Percentiles rank a stretch among this genome's conserved stretches.
phyloP scores from a whole-genome alignment of 2,888 invertebrate species.

The Ichneumon xanthorius region DNA sequence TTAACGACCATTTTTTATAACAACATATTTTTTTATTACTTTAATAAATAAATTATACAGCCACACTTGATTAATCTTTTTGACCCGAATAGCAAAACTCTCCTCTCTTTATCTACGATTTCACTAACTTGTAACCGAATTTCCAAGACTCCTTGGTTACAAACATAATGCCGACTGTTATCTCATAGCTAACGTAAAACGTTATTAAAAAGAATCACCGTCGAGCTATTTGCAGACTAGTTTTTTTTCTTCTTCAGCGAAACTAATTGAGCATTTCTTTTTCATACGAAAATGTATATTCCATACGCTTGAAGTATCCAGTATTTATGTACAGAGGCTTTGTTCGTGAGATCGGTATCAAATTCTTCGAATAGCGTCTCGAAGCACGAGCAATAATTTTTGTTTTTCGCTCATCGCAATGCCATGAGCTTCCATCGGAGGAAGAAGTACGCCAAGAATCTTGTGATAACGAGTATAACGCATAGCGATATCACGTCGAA shows the following conservation, averaged over 20 bases:
- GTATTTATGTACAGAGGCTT: slow-evolving; percentile 19
- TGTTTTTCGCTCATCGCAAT: slow-evolving; percentile 86
- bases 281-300: background rate
- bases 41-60: slow-evolving; percentile 61
- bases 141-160: background rate
- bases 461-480: slow-evolving; percentile 88
- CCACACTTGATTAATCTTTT: slow-evolving; percentile 24
- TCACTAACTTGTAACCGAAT: background rate
- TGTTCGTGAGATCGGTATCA: slow-evolving; percentile 1
- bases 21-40: slow-evolving; percentile 45
- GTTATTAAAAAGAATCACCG: slow-evolving; percentile 8
- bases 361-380: background rate
- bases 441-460: slow-evolving; percentile 89
- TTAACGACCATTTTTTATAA: slow-evolving; percentile 2
- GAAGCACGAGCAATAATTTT: background rate
- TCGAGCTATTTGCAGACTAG: slow-evolving; percentile 50
- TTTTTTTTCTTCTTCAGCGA: slow-evolving; percentile 19
- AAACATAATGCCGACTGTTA: background rate
- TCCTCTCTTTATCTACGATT: background rate
- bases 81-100: slow-evolving; percentile 19
- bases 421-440: slow-evolving; percentile 92
- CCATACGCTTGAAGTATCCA: background rate
- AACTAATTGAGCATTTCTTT: slow-evolving; percentile 54
- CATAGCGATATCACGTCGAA: slow-evolving; percentile 92
- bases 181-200: background rate